These are phyloP conservation scores for Syngnathus floridae DNA, from an alignment of 2,113 vertebrate genomes.

Conservation along the genomic window DNA sequence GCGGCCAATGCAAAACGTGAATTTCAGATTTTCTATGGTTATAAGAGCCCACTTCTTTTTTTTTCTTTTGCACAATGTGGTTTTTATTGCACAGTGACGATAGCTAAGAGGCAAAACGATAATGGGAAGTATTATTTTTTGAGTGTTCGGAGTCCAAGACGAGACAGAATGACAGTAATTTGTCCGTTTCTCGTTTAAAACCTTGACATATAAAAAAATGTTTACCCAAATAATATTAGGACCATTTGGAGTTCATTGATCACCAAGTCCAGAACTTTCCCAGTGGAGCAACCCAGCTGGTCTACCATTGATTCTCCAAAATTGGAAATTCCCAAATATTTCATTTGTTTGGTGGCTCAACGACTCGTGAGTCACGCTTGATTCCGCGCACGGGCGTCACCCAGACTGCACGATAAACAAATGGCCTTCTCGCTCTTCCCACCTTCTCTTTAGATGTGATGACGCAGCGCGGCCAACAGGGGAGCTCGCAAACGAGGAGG, in stretches of 20 bases:
- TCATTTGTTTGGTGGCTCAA: constrained; percentile 6
- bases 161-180: neutral
- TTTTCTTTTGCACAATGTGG: no score
- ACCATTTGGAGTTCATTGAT: constrained; percentile 33
- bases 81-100: no score
- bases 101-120: no score
- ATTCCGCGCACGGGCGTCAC: constrained; percentile 45
- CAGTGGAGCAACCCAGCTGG: neutral
- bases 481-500: constrained; percentile 41
- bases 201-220: neutral
- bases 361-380: constrained; percentile 50
- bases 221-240: neutral
- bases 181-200: neutral
- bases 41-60: no score
- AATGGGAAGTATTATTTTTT: no score
- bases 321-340: neutral
- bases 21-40: neutral
- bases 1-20: neutral
- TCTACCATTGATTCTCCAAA: constrained; percentile 34
- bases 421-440: constrained; percentile 21
- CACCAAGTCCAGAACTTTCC: constrained; percentile 31
- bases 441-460: constrained; percentile 38
- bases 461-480: constrained; percentile 42
- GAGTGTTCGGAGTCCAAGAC: neutral
- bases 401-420: constrained; percentile 52